Conservation (phyloP, 2,888 invertebrate genomes). For the Drosophila melanosoma region DNA sequence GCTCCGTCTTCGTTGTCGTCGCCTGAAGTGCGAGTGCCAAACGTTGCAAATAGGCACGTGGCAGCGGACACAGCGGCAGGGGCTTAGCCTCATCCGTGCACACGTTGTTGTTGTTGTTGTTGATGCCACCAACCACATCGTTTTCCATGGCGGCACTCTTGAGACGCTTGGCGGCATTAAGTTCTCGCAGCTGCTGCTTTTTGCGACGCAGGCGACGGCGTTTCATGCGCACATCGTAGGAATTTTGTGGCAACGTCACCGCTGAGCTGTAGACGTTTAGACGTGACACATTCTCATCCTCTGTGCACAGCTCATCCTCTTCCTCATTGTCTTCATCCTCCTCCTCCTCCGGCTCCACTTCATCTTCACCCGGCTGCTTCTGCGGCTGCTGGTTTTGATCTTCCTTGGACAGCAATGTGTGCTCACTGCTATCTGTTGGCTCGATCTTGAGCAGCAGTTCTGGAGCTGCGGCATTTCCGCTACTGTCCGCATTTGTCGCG, state of each 20-base stretch:
- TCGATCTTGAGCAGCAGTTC: conserved; percentile 33
- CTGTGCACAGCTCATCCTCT: conserved; percentile 59
- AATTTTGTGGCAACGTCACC: conserved; percentile 65
- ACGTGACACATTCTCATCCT: conserved; percentile 76
- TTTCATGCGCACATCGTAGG: conserved; percentile 58
- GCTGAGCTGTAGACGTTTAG: conserved; percentile 76
- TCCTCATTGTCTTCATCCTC: conserved; percentile 52
- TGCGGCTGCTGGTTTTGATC: conserved; percentile 37
- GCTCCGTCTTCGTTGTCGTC: conserved; percentile 7
- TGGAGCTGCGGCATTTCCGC: background rate
- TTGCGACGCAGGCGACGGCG: conserved; percentile 64
- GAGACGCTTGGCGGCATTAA: conserved; percentile 70
- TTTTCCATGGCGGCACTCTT: conserved; percentile 48
- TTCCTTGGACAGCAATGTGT: conserved; percentile 24
- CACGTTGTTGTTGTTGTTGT: background rate
- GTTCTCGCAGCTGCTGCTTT: conserved; percentile 60
- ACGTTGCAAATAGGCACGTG: conserved; percentile 71
- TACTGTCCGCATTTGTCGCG: conserved; percentile 27
- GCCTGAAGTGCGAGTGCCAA: conserved; percentile 72
- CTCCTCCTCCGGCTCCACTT: conserved; percentile 64
- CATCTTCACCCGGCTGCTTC: conserved; percentile 20
- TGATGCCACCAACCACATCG: conserved; percentile 4
- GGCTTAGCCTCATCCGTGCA: conserved; percentile 15
- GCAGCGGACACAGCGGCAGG: conserved; percentile 57
- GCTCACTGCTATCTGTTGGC: conserved; percentile 11